Percentiles rank a stretch among this genome's conserved stretches.
Evolutionary conservation across 37 sponge, comb jelly and placozoan genomes (phyloP).

Genomic region (Corticium candelabrum): DNA sequence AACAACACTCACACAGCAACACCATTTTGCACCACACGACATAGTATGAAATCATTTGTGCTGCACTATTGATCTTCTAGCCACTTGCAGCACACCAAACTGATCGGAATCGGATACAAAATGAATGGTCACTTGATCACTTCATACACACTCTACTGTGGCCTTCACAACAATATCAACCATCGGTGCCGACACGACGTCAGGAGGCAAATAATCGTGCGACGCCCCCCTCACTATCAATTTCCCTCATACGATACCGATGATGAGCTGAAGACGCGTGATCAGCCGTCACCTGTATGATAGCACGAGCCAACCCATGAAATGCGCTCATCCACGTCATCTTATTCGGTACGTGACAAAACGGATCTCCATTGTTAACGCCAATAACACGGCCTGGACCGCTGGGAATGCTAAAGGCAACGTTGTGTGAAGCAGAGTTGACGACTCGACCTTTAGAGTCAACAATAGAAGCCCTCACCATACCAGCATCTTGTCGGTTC

Average conservation of each 20-base stretch:
- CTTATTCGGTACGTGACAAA: slow-evolving; percentile 46
- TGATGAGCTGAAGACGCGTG: slow-evolving; percentile 1
- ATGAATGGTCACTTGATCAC: slow-evolving; percentile 21
- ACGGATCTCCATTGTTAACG: slow-evolving; percentile 43
- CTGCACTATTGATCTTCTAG: too few relatives aligned
- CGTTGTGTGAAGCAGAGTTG: slow-evolving; percentile 21
- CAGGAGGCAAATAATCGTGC: slow-evolving; percentile 23
- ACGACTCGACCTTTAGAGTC: slow-evolving; percentile 26
- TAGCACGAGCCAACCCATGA: slow-evolving; percentile 42
- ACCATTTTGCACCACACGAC: too few relatives aligned
- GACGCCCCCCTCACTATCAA: slow-evolving; percentile 37
- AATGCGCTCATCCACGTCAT: slow-evolving; percentile 45
- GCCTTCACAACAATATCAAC: slow-evolving; percentile 25
- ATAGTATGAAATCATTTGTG: too few relatives aligned
- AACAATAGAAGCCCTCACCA: slow-evolving; percentile 36
- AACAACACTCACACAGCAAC: too few relatives aligned
- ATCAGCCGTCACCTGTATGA: slow-evolving; percentile 37
- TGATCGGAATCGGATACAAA: slow-evolving; percentile 19
- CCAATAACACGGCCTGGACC: slow-evolving; percentile 46
- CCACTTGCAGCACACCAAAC: too few relatives aligned
- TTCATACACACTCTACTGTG: slow-evolving; percentile 29
- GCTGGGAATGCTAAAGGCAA: slow-evolving; percentile 31
- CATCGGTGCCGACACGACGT: not conserved
- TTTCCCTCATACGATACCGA: slow-evolving; percentile 25
- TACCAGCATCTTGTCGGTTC: slow-evolving; percentile 46